phyloP scores from a whole-genome alignment of 2,113 vertebrate genomes.

The Azemiops feae region DNA sequence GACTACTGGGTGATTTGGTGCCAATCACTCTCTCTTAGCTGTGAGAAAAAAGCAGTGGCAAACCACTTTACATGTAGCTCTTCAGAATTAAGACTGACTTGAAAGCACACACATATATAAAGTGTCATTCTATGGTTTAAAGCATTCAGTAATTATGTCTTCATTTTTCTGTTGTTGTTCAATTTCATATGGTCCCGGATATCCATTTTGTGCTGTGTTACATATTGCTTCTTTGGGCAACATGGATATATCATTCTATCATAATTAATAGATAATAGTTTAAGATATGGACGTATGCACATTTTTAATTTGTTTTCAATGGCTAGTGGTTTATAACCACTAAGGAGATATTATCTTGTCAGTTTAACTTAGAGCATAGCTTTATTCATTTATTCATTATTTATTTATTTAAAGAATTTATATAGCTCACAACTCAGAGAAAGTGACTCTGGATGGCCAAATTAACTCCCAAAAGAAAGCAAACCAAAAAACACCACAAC shows the following conservation, averaged over 20 bases:
- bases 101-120: neutral
- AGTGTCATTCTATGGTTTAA: neutral
- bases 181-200: constrained; percentile 47
- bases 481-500: neutral
- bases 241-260: constrained; percentile 46
- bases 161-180: neutral
- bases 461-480: constrained; percentile 29
- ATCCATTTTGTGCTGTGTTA: constrained; percentile 69
- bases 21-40: neutral
- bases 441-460: neutral
- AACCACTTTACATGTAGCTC: neutral
- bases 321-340: neutral
- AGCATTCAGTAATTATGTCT: neutral
- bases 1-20: neutral
- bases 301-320: neutral
- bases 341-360: neutral
- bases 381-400: neutral
- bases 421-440: neutral
- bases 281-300: neutral
- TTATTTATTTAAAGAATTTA: neutral
- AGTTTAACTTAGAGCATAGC: neutral
- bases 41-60: neutral
- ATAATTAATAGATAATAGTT: neutral
- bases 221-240: constrained; percentile 69
- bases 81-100: neutral